Evolutionary conservation across 2,888 invertebrate species (phyloP).

Genomic region (Lymantria monacha): DNA sequence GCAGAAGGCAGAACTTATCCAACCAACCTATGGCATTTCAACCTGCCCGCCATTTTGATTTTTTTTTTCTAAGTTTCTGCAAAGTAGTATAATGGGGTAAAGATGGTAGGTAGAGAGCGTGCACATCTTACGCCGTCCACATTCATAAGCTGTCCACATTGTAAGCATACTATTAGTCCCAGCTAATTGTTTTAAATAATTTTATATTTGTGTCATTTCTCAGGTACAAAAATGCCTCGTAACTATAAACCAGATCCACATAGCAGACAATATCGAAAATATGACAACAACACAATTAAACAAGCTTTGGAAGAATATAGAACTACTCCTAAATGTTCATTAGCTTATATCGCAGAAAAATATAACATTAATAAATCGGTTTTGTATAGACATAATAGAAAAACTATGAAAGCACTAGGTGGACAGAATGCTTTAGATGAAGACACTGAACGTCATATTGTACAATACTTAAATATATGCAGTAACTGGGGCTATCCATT

Average conservation of each 20-base stretch:
- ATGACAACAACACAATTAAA: constrained; percentile 5
- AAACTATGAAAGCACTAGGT: constrained; percentile 20
- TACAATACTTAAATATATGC: constrained; percentile 23
- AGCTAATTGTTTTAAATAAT: no score
- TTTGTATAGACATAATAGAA: constrained; percentile 18
- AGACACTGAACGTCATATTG: constrained; percentile 22
- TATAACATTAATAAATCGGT: constrained; percentile 14
- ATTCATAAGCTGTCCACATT: no score
- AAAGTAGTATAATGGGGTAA: no score
- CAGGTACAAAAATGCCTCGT: constrained; percentile 10
- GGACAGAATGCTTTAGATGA: constrained; percentile 24
- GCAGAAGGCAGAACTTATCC: no score
- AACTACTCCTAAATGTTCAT: not conserved
- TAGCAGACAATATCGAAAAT: constrained; percentile 9
- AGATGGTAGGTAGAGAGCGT: no score
- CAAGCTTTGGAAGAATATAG: constrained; percentile 8
- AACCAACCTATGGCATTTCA: no score
- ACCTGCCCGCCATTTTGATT: no score
- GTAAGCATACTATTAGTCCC: no score
- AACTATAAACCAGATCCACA: constrained; percentile 2
- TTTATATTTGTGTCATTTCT: no score
- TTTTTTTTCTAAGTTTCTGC: no score
- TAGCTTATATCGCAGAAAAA: constrained; percentile 13
- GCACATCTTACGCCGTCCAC: no score
- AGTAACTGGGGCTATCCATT: constrained; percentile 35